Conservation (phyloP, 2,113 vertebrate species). For the Lathamus discolor region DNA sequence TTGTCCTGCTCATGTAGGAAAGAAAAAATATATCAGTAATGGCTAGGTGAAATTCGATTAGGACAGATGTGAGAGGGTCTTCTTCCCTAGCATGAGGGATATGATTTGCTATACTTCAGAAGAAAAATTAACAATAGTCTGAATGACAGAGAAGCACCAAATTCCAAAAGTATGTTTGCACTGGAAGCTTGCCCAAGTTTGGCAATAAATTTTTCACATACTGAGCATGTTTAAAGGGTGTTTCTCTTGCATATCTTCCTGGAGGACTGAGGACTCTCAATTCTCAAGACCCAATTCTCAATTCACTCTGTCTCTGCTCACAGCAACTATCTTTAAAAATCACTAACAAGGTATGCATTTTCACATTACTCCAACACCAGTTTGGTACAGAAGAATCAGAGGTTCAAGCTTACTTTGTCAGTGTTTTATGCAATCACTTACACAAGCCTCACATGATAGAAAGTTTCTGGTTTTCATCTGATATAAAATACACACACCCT, state of each 20-base stretch:
- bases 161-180: background rate
- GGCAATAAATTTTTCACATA: background rate
- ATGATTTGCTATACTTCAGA: background rate
- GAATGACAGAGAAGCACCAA: background rate
- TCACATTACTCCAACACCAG: background rate
- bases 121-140: background rate
- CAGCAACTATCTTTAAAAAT: background rate
- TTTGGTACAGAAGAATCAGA: background rate
- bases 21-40: background rate
- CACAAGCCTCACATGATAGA: background rate
- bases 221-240: accelerated
- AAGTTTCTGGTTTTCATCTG: background rate
- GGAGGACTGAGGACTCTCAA: background rate
- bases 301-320: background rate
- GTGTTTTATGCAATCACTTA: background rate
- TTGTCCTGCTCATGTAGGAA: background rate
- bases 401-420: background rate
- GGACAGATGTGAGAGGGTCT: accelerated
- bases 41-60: background rate
- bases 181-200: background rate
- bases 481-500: background rate
- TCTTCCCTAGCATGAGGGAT: background rate
- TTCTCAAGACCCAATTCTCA: background rate
- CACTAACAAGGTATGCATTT: background rate
- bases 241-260: background rate